Evolutionary conservation across 2,888 invertebrate species (phyloP).

Genomic region (Cephus sareptanus): DNA sequence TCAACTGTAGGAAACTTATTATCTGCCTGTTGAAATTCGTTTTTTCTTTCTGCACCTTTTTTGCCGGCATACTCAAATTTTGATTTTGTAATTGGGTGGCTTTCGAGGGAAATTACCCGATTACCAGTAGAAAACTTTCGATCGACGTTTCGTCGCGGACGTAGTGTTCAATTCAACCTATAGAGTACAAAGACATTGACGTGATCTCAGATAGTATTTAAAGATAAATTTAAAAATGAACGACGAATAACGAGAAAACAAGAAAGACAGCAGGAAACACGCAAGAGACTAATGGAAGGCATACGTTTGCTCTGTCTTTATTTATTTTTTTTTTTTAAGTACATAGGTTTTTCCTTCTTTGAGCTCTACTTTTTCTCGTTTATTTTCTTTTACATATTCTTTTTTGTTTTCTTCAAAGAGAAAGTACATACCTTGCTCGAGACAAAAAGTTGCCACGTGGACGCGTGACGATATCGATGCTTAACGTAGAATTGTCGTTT

Average conservation of each 20-base stretch:
- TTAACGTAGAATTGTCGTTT: neutral
- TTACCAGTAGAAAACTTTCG: neutral
- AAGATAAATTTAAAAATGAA: neutral
- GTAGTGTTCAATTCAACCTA: slow-evolving; percentile 46
- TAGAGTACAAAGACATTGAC: slow-evolving; percentile 54
- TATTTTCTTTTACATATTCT: neutral
- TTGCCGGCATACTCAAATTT: neutral
- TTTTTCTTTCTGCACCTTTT: neutral
- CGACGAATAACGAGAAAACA: neutral
- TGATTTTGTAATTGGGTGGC: neutral
- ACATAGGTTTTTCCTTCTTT: neutral
- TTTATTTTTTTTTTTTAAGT: neutral
- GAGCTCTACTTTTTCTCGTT: neutral
- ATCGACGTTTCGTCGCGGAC: slow-evolving; percentile 2
- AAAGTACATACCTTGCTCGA: neutral
- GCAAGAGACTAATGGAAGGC: neutral
- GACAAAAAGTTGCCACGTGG: neutral
- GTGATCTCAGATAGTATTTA: slow-evolving; percentile 51
- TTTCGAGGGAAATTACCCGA: neutral
- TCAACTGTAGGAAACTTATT: neutral
- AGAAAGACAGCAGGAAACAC: neutral
- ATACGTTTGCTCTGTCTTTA: neutral
- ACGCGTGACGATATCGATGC: neutral
- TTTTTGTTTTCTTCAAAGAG: slow-evolving; percentile 12
- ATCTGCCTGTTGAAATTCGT: neutral